Evolutionary conservation across 2,797 vertebrate species (phyloP).

Genomic region (Acanthopagrus latus): DNA sequence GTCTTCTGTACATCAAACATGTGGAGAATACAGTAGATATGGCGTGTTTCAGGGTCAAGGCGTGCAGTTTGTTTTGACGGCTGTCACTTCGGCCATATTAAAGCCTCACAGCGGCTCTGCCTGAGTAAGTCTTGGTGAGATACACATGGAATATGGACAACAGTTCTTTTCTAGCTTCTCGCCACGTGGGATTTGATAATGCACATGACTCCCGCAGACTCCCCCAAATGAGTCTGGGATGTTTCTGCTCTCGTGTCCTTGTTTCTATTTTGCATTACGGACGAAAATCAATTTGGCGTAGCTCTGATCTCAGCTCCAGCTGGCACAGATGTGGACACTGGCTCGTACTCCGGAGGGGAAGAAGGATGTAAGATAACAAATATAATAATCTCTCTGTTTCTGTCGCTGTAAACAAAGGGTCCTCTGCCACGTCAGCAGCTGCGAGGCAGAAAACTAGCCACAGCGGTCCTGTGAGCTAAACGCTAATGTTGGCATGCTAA

Average conservation of each 20-base stretch:
- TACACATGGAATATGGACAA: neutral
- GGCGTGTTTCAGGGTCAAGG: neutral
- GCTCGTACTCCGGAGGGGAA: too few species aligned
- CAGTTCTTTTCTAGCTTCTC: neutral
- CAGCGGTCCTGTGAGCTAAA: neutral
- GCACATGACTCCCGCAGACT: neutral
- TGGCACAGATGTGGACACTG: conserved; percentile 7
- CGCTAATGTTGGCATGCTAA: neutral
- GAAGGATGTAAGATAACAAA: neutral
- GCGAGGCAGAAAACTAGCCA: neutral
- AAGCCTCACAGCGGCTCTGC: neutral
- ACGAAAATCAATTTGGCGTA: conserved; percentile 5
- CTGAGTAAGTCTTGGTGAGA: neutral
- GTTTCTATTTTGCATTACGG: neutral
- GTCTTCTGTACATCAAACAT: conserved; percentile 38
- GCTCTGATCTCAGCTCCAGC: neutral
- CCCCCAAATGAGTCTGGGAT: neutral
- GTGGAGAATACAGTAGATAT: conserved; percentile 13
- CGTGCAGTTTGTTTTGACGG: conserved; percentile 31
- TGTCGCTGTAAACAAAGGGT: neutral
- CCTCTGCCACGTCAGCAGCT: neutral
- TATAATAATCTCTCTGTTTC: neutral
- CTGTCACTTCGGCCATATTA: conserved; percentile 28
- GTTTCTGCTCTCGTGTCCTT: neutral
- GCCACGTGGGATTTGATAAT: neutral